These are phyloP conservation scores for Osmerus eperlanus DNA, from an alignment of 2,113 vertebrate genomes.

Conservation along the genomic window DNA sequence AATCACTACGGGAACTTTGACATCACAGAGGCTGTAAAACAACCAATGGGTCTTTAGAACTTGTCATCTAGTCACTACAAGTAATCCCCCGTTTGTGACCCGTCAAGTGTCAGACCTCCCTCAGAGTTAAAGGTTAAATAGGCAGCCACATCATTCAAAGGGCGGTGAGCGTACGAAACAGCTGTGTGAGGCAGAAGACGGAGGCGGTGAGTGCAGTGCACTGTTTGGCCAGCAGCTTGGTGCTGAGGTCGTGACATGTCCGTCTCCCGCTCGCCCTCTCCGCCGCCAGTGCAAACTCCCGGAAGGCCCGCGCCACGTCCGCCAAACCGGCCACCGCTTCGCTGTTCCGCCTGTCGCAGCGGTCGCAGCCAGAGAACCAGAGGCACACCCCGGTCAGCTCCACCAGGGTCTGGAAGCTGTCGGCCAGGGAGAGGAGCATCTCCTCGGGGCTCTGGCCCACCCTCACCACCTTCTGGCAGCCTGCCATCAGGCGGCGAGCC, in stretches of 20 bases:
- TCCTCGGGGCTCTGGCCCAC: conserved; percentile 77
- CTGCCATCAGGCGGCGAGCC: conserved; percentile 78
- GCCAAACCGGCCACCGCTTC: conserved; percentile 75
- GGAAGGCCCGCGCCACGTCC: conserved; percentile 81
- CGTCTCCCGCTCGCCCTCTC: conserved; percentile 76
- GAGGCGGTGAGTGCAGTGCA: conserved; percentile 87
- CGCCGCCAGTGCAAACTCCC: conserved; percentile 83
- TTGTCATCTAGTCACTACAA: conserved; percentile 1
- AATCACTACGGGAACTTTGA: neutral
- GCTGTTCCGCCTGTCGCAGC: conserved; percentile 75
- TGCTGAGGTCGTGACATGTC: conserved; percentile 78
- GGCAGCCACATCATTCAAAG: conserved; percentile 63
- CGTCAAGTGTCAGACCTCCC: neutral
- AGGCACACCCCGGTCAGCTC: conserved; percentile 81
- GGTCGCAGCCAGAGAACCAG: conserved; percentile 84
- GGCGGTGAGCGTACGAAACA: conserved; percentile 78
- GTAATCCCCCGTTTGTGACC: neutral
- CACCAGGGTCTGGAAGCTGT: conserved; percentile 82
- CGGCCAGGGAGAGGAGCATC: conserved; percentile 70
- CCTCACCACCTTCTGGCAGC: conserved; percentile 84
- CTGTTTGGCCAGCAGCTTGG: conserved; percentile 82
- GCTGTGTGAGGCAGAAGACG: conserved; percentile 88
- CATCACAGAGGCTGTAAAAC: conserved; percentile 14
- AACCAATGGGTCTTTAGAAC: neutral
- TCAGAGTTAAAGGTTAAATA: conserved; percentile 5